Evolutionary conservation across 2,797 vertebrate species (phyloP), one percentile per base, ranked within the genome.

Genomic region (Lophius americanus): DNA sequence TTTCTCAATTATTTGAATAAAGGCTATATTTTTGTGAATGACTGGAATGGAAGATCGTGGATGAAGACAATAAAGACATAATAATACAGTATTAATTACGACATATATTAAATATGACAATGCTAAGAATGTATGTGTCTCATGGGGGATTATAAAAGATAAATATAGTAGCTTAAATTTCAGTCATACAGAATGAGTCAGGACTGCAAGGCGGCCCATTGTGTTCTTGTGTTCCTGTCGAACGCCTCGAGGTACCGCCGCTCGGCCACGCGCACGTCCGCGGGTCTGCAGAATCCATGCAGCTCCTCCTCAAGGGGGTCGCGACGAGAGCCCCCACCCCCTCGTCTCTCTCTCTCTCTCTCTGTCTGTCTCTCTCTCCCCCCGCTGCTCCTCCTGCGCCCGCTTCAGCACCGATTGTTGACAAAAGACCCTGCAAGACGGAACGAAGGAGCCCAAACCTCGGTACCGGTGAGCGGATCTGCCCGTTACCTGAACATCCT

Each of bases 361-460:
- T 41, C 43, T 9, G 73, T 13, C 76, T 56, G 60, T 13, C 71
- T 46, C 63, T 38, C 14, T 67, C 13, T 50, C 43, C 11, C 74
- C 76, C 82, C 82, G 71, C 85, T 78, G 86, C 92, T 89, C 85
- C 88, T 90, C 86, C 83, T 86, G 85, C 86, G 73, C 86, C 87
- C 85, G 82, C 52, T 88, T 85, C 85, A 85, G 87, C 90, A 76
- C 81, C 83, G 86, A 90, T 88, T 92, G 91, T 93, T 93, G 93
- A 95, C 94, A 94, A 95, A 89, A 95, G 94, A 92, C 90, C 79
- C 84, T 38, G 84, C 67, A 71, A 88, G 82, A 86, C 87, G 73
- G 77, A 87, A 78, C 57, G 46, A 59, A 73, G 71, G 60, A 83
- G 56, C 62, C 70, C 60, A 7, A 47, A 78, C n/a, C 59, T 68